phyloP scores from a whole-genome alignment of 2,888 invertebrate genomes.

The Metellina segmentata region DNA sequence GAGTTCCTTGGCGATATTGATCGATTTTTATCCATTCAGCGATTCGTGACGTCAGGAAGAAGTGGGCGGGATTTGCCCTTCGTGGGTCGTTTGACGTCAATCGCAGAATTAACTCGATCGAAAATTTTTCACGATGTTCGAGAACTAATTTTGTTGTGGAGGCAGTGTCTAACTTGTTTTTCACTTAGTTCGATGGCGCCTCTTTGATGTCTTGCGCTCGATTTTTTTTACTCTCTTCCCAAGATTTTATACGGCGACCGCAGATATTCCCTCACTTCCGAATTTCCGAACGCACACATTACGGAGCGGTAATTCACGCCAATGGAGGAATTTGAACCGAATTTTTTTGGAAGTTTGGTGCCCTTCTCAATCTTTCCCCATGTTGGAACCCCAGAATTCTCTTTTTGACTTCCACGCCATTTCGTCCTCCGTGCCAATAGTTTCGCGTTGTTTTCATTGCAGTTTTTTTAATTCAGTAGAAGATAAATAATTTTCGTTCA shows the following conservation, averaged over 20 bases:
- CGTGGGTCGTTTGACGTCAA: slow-evolving; percentile 73
- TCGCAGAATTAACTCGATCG: slow-evolving; percentile 65
- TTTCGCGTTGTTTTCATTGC: too few relatives aligned
- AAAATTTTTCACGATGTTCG: slow-evolving; percentile 59
- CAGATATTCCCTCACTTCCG: neutral
- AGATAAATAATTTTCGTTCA: too few relatives aligned
- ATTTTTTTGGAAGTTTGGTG: neutral
- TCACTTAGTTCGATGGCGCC: slow-evolving; percentile 48
- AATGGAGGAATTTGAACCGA: neutral
- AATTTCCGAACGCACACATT: neutral
- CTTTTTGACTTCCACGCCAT: too few relatives aligned
- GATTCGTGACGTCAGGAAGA: slow-evolving; percentile 65
- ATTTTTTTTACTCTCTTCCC: slow-evolving; percentile 5
- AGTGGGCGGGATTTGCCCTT: slow-evolving; percentile 68
- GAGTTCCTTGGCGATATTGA: slow-evolving; percentile 66
- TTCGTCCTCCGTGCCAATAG: too few relatives aligned
- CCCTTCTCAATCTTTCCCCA: neutral
- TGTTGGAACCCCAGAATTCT: too few relatives aligned
- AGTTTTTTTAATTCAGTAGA: too few relatives aligned
- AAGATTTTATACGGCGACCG: neutral
- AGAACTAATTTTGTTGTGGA: slow-evolving; percentile 62
- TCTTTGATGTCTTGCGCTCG: slow-evolving; percentile 20
- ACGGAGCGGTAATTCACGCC: neutral
- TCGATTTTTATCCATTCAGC: slow-evolving; percentile 71
- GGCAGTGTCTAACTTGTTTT: slow-evolving; percentile 45